Evolutionary conservation across 2,113 vertebrate species (phyloP), one percentile per base, ranked within the genome.

Genomic region (Centropristis striata): DNA sequence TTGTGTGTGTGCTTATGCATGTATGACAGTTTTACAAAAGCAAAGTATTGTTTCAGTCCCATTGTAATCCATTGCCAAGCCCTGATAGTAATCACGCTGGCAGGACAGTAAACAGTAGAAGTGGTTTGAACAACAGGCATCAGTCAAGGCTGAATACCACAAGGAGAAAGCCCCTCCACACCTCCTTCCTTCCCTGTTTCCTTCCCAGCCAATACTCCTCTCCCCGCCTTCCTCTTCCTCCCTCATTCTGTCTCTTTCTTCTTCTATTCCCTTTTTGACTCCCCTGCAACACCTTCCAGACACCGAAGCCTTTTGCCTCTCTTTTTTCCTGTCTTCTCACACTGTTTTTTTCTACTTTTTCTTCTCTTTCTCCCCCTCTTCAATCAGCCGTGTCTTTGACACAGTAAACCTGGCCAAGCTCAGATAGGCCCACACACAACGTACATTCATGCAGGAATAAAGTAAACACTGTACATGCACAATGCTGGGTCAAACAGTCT

Each of bases 41-140:
- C 79, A 81, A 90, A 78, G 73, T 20, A 77, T 89, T 79, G 79
- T 87, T 83, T 87, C 67, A 61, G 61, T 77, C 59, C 65, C 15
- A 49, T 23, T 78, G 83, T 57, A 78, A 58, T 32, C 68, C 55
- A 23, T 59, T 65, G 86, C 87, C 90, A 88, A 73, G 73, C 72
- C 75, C 71, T 69, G 85, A 83, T 71, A 60, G 80, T 71, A 83
- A 85, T 80, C 71, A 58, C 20, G 65, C 83, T 90, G 86, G 86
- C 78, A 74, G 83, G 75, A 68, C 78, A 28, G 83, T 0, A 80
- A 90, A 73, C 75, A 67, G 63, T 9, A 32, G 81, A 83, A 81
- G 81, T 59, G 80, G 86, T 58, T 71, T 37, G 64, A 81, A 86
- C 80, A 90, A 87, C 88, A 85, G 85, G 84, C 85, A 78, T 90